phyloP scores from a whole-genome alignment of 2,797 vertebrate species.

The Dromococcyx pavoninus region DNA sequence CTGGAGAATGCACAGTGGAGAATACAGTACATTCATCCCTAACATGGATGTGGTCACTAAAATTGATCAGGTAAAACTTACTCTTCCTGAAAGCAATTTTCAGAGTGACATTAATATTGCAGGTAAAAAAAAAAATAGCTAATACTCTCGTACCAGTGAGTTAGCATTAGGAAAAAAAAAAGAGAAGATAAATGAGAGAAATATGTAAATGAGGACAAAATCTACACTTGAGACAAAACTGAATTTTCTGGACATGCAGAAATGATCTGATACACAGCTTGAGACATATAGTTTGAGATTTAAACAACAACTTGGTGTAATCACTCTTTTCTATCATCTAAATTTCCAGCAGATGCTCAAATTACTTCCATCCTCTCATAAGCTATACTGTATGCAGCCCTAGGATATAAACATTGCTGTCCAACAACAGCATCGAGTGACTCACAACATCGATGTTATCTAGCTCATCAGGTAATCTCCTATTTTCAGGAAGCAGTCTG shows the following conservation, averaged over 20 bases:
- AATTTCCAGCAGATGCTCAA: constrained; percentile 10
- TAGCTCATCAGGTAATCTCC: background rate
- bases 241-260: constrained; percentile 23
- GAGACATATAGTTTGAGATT: constrained; percentile 23
- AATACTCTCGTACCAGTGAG: background rate
- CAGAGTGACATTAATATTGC: background rate
- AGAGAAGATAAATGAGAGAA: background rate
- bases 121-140: background rate
- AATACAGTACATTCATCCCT: background rate
- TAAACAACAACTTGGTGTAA: constrained; percentile 33
- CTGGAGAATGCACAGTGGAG: background rate
- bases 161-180: background rate
- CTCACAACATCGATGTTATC: background rate
- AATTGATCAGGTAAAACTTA: background rate
- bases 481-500: background rate
- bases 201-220: background rate
- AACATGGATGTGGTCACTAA: background rate
- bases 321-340: background rate
- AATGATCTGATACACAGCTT: background rate
- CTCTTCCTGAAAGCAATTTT: background rate
- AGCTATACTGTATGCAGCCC: background rate
- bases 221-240: background rate
- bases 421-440: background rate
- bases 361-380: background rate
- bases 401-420: background rate